Conservation (phyloP, 2,113 vertebrate genomes). For the Shinisaurus crocodilurus region DNA sequence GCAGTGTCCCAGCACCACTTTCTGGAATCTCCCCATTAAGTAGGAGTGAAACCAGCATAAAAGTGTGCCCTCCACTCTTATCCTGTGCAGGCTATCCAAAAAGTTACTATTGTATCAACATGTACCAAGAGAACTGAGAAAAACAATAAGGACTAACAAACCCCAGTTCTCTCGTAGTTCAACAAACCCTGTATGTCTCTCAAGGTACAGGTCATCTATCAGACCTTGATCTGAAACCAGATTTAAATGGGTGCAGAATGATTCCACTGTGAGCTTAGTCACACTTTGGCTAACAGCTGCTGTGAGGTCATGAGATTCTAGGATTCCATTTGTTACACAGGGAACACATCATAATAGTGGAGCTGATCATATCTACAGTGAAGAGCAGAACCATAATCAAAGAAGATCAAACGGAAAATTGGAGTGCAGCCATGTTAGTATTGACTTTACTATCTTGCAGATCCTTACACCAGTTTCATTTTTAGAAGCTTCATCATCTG, state of each 20-base stretch:
- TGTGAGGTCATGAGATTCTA: slow-evolving; percentile 10
- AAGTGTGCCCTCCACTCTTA: neutral
- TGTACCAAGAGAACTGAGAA: neutral
- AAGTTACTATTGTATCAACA: neutral
- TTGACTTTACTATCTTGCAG: neutral
- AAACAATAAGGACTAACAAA: neutral
- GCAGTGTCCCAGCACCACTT: neutral
- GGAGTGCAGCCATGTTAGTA: slow-evolving; percentile 10
- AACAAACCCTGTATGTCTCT: too few relatives aligned
- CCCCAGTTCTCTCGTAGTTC: too few relatives aligned
- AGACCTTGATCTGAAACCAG: neutral
- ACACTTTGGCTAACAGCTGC: neutral
- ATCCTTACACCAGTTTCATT: neutral
- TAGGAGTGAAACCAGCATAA: neutral
- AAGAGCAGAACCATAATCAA: neutral
- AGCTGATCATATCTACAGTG: neutral
- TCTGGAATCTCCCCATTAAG: neutral
- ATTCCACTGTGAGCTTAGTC: neutral
- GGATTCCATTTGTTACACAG: slow-evolving; percentile 5
- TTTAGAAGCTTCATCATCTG: neutral
- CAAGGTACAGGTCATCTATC: neutral
- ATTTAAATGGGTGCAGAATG: neutral
- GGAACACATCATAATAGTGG: neutral
- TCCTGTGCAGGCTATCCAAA: neutral
- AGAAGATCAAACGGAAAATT: neutral